phyloP scores from a whole-genome alignment of 2,113 vertebrate genomes.

The Hydropotes inermis region DNA sequence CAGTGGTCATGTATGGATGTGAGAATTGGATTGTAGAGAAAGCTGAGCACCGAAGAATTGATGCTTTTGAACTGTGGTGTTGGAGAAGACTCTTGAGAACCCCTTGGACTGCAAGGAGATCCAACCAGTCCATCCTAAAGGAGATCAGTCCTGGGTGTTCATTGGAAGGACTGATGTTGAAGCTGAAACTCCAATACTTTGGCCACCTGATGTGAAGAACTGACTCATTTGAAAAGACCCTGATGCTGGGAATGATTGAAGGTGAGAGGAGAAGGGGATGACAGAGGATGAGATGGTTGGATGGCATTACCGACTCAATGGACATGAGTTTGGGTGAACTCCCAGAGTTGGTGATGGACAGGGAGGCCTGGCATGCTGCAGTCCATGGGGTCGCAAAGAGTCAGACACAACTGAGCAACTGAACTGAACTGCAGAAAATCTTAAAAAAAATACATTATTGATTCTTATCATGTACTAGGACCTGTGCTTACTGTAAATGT shows the following conservation, averaged over 20 bases:
- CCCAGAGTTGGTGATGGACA: background rate
- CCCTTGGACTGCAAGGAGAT: background rate
- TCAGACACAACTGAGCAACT: background rate
- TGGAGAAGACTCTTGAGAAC: background rate
- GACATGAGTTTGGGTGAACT: background rate
- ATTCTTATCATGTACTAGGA: background rate
- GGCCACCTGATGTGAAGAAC: fast-evolving
- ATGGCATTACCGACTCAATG: background rate
- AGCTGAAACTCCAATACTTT: background rate
- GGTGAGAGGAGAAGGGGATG: fast-evolving
- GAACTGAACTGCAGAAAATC: background rate
- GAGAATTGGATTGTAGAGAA: background rate
- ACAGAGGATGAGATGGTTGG: background rate
- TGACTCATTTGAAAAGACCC: background rate
- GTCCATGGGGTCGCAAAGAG: background rate
- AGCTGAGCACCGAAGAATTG: background rate
- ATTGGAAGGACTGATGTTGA: background rate
- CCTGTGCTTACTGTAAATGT: background rate
- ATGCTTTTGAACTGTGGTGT: background rate
- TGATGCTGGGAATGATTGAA: background rate
- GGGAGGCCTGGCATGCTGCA: fast-evolving
- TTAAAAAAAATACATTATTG: background rate
- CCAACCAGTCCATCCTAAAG: background rate
- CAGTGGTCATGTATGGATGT: background rate
- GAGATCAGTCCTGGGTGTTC: background rate